phyloP scores from a whole-genome alignment of 2,797 vertebrate species.

The Aplochiton taeniatus region DNA sequence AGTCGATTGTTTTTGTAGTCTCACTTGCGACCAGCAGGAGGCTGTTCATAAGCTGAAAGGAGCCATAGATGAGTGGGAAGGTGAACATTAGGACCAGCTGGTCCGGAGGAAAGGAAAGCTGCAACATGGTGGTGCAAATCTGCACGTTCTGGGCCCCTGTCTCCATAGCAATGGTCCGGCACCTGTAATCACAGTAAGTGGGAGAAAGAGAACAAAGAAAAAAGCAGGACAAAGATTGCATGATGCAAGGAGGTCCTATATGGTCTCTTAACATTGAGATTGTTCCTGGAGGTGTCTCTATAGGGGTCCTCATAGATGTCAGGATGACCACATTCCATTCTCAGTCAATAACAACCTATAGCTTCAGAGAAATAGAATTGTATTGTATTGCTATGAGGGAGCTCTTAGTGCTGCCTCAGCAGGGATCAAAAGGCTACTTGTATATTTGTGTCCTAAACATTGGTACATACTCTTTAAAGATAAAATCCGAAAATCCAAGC shows the following conservation, averaged over 20 bases:
- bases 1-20: slow-evolving; percentile 1
- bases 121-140: slow-evolving; percentile 64
- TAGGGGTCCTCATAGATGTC: too few relatives aligned
- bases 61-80: slow-evolving; percentile 62
- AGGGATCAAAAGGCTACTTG: too few relatives aligned
- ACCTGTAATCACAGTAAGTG: slow-evolving; percentile 45
- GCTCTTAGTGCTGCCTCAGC: too few relatives aligned
- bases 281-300: too few relatives aligned
- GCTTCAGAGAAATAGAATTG: background rate
- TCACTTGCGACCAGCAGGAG: slow-evolving; percentile 62
- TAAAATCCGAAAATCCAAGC: too few relatives aligned
- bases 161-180: slow-evolving; percentile 73
- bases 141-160: slow-evolving; percentile 74
- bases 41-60: slow-evolving; percentile 58
- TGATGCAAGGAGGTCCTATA: too few relatives aligned
- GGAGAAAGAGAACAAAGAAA: background rate
- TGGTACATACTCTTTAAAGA: too few relatives aligned
- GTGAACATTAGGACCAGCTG: slow-evolving; percentile 55
- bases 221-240: background rate
- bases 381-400: too few relatives aligned
- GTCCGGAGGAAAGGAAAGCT: slow-evolving; percentile 55
- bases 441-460: too few relatives aligned
- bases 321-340: background rate
- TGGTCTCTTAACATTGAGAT: too few relatives aligned
- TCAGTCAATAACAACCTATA: background rate